Base-by-base conservation (phyloP, 2,888 invertebrate species). In the Parascotia fuliginaria region DNA sequence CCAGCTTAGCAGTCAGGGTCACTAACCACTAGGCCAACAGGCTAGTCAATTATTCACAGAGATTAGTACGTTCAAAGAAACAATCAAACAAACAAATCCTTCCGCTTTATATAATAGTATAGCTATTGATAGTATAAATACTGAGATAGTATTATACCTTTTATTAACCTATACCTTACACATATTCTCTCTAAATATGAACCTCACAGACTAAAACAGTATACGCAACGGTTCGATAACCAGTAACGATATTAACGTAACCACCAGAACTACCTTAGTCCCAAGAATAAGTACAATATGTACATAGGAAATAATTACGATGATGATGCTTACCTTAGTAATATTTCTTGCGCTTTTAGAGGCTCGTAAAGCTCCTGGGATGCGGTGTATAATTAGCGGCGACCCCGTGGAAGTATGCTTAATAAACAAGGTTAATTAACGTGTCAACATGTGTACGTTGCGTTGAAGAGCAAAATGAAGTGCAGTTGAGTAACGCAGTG, bases 391-490 rank as follows among this genome's bases (percentile, higher is more conserved):
- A 33, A 39, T 42, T 39, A 40, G 32, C 6, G 0, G n/a, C 7
- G 27, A 24, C 24, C 24, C 12, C 12, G 14, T 24, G 27, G 33
- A 33, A 39, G 32, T 33, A 33, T 28, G 33, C 16, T 39, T n/a
- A 33, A 39, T 33, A 15, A 32, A 33, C 27, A 33, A 33, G 39
- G 27, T 16, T 45, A 45, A 45, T 39, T 39, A 39, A 45, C 45
- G 27, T 45, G 45, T 27, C 39, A 27, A 45, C 45, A 45, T 33
- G 33, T 39, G 39, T 39, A 33, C 38, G 15, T 32, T 39, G 33
- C 38, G 22, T 24, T 14, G 12, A 12, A 11, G 29, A 22, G 24
- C 31, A 12, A 15, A 44, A 44, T 29, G 37, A 11, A 36, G 16
- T 44, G 22, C 31, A 44, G 33, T 33, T 33, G 33, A 11, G 3